Evolutionary conservation across 2,113 vertebrate species (phyloP).

Genomic region (Rattus norvegicus): GRCr8 NC_086024.1:61890001-61890500

Average conservation of each 20-base stretch:
- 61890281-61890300: conserved; percentile 1
- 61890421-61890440: neutral
- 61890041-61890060: neutral
- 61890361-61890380: neutral
- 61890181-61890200: neutral
- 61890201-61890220: neutral
- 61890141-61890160: conserved; percentile 33
- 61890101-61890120: neutral
- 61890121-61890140: neutral
- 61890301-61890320: neutral
- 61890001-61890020: neutral
- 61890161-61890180: neutral
- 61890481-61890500: neutral
- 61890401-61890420: neutral
- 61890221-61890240: neutral
- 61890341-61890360: neutral
- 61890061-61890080: no score
- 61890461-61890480: neutral
- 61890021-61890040: neutral
- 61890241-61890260: neutral
- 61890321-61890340: neutral
- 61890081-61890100: neutral
- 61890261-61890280: neutral
- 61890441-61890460: neutral
- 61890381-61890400: neutral